phyloP scores from a whole-genome alignment of 2,797 vertebrate genomes.

The Poecilia wingei region DNA sequence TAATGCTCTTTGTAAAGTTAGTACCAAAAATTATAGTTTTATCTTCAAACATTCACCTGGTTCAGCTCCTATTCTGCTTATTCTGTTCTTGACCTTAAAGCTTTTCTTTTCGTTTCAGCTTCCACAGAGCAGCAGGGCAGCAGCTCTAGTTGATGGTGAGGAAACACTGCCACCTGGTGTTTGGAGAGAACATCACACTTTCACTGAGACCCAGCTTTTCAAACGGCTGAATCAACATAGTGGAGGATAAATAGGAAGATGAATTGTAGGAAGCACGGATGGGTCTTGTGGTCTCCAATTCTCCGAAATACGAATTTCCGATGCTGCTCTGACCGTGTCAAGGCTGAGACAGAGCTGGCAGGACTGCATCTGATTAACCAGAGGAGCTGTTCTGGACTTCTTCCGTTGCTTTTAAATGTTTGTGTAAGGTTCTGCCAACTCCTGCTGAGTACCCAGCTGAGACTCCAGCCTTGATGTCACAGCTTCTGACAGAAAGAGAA shows the following conservation, averaged over 20 bases:
- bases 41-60: neutral
- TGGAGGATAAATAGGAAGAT: neutral
- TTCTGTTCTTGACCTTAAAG: neutral
- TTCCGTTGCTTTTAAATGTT: neutral
- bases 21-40: neutral
- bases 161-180: constrained; percentile 17
- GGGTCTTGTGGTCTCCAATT: neutral
- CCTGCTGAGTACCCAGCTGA: neutral
- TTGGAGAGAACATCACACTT: constrained; percentile 3
- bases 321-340: neutral
- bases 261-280: neutral
- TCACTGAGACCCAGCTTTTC: neutral
- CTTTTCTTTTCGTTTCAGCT: constrained; percentile 42
- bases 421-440: neutral
- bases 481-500: neutral
- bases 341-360: neutral
- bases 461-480: neutral
- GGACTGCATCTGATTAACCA: neutral
- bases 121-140: constrained; percentile 51
- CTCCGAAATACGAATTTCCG: neutral
- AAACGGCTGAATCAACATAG: neutral
- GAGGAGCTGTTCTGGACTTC: neutral
- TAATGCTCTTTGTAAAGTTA: neutral
- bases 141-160: constrained; percentile 40
- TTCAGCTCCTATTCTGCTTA: neutral